These are phyloP conservation scores for Heliangelus exortis DNA, from an alignment of 2,797 vertebrate species.

Conservation along the genomic window DNA sequence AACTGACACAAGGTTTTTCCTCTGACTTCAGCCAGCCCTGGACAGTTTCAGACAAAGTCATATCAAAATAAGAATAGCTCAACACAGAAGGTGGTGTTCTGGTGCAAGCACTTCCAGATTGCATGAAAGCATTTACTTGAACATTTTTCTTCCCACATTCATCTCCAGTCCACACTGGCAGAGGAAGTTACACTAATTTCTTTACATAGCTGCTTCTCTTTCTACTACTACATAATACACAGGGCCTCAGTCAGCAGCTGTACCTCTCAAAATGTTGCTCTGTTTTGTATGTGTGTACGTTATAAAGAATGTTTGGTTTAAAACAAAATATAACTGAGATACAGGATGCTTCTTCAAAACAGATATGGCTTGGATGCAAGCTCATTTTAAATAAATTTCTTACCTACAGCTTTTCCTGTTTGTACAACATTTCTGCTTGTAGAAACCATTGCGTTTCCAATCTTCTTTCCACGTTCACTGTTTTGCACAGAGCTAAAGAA, in stretches of 20 bases:
- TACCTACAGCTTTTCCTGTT: constrained; percentile 95
- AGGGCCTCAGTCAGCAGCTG: background rate
- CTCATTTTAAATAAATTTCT: constrained; percentile 23
- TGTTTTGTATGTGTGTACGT: background rate
- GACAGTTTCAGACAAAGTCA: background rate
- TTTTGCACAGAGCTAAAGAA: constrained; percentile 92
- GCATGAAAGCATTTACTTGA: background rate
- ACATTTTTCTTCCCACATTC: background rate
- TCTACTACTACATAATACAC: background rate
- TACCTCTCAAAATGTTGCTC: background rate
- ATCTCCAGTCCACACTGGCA: background rate
- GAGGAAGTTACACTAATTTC: background rate
- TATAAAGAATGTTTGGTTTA: background rate
- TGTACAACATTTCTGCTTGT: constrained; percentile 95
- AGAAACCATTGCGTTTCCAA: constrained; percentile 93
- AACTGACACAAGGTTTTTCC: background rate
- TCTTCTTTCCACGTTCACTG: constrained; percentile 95
- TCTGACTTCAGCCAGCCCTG: background rate
- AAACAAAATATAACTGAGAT: background rate
- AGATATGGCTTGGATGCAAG: fast-evolving
- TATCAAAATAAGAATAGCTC: background rate
- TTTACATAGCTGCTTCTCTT: background rate
- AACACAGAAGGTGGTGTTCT: background rate
- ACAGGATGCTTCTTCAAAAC: background rate
- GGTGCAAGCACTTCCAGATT: background rate